Evolutionary conservation across 2,113 vertebrate genomes (phyloP).

Genomic region (Brevimyrus niger): DNA sequence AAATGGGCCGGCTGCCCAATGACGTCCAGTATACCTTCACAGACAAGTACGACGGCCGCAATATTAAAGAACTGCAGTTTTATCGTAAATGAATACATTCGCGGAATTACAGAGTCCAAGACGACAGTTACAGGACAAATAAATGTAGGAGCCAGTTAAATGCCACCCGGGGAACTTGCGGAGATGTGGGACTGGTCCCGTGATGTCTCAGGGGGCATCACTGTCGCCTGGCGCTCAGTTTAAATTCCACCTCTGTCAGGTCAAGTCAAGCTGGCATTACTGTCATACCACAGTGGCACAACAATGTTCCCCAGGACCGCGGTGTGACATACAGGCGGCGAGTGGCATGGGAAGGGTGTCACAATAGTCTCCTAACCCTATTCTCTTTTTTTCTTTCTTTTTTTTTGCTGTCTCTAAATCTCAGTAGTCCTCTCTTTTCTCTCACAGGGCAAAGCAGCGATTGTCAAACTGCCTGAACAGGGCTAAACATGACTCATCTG

Average conservation of each 20-base stretch:
- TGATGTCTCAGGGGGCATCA: neutral
- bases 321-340: neutral
- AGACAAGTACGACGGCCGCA: neutral
- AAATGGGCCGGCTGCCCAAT: neutral
- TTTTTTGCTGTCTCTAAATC: neutral
- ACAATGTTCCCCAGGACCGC: neutral
- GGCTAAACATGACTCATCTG: neutral
- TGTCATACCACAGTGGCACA: neutral
- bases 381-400: neutral
- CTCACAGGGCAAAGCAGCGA: neutral
- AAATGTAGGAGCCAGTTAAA: neutral
- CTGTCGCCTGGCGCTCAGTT: neutral
- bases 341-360: neutral
- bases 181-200: neutral
- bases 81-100: neutral
- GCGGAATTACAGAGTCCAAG: neutral
- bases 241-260: neutral
- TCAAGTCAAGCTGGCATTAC: neutral
- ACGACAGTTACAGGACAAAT: neutral
- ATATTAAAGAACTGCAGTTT: neutral
- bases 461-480: neutral
- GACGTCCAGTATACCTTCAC: neutral
- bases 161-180: neutral
- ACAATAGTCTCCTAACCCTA: neutral
- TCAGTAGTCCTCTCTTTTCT: neutral